These are phyloP conservation scores for Perdita meconis DNA, from an alignment of 2,888 invertebrate species.

Conservation along the genomic window DNA sequence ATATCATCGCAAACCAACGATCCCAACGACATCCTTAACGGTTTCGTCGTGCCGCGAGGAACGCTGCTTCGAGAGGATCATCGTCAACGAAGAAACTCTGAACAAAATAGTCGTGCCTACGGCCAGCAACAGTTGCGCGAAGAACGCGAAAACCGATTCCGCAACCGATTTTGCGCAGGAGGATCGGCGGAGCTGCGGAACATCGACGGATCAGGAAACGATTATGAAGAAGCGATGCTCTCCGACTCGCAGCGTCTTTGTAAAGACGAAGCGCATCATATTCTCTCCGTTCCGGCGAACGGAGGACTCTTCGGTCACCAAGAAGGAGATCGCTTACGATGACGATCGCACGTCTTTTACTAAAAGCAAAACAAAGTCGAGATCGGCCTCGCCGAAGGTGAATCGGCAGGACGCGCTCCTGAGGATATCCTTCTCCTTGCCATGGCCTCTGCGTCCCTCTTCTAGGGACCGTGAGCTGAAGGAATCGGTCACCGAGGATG, in stretches of 20 bases:
- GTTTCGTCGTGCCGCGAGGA: slow-evolving; percentile 59
- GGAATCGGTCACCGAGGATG: slow-evolving; percentile 14
- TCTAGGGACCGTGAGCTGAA: slow-evolving; percentile 50
- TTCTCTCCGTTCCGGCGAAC: slow-evolving; percentile 89
- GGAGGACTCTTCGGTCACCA: slow-evolving; percentile 45
- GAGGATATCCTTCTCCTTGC: slow-evolving; percentile 60
- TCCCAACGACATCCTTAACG: slow-evolving; percentile 58
- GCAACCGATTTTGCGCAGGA: no score
- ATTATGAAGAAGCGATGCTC: slow-evolving; percentile 61
- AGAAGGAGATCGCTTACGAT: slow-evolving; percentile 31
- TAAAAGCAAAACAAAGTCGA: slow-evolving; percentile 60
- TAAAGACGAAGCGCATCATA: slow-evolving; percentile 92
- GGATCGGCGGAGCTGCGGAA: neutral
- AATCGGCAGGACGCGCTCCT: slow-evolving; percentile 52
- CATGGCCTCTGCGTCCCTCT: slow-evolving; percentile 61
- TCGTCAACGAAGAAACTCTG: slow-evolving; percentile 77
- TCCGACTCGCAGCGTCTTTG: slow-evolving; percentile 87
- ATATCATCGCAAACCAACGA: slow-evolving; percentile 25
- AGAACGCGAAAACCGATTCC: neutral
- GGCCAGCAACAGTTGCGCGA: slow-evolving; percentile 50
- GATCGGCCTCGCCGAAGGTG: slow-evolving; percentile 65
- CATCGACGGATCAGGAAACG: neutral
- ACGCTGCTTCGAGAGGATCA: slow-evolving; percentile 73
- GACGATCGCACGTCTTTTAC: slow-evolving; percentile 1
- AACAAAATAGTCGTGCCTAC: slow-evolving; percentile 79